Evolutionary conservation across 2,888 invertebrate genomes (phyloP).

Genomic region (Lottia gigantea): DNA sequence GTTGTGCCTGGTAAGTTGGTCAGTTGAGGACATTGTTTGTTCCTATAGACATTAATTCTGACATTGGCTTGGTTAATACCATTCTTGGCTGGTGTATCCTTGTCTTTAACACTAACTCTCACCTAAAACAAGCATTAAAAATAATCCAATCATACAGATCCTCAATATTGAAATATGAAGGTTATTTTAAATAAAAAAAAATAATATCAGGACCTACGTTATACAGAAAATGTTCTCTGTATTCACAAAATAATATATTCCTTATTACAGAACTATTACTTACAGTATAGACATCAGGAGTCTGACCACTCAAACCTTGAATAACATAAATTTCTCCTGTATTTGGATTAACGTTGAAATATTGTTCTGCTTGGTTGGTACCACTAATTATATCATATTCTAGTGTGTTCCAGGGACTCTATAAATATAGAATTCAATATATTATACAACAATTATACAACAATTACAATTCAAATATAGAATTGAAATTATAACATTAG

Average conservation of each 20-base stretch:
- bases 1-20: slow-evolving; percentile 37
- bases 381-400: no score
- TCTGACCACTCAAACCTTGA: neutral
- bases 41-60: slow-evolving; percentile 47
- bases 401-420: no score
- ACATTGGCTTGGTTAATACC: slow-evolving; percentile 51
- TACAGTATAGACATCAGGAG: neutral
- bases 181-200: no score
- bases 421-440: no score
- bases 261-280: neutral
- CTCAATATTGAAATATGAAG: no score
- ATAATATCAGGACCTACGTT: no score
- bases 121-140: slow-evolving; percentile 29
- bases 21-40: slow-evolving; percentile 48
- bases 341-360: slow-evolving; percentile 42
- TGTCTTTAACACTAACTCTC: slow-evolving; percentile 40
- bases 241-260: no score
- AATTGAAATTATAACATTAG: no score
- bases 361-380: slow-evolving; percentile 21
- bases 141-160: no score
- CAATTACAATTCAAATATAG: no score
- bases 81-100: slow-evolving; percentile 41
- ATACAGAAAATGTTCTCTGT: no score
- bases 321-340: slow-evolving; percentile 36
- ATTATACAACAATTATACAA: no score